phyloP scores from a whole-genome alignment of 2,888 invertebrate genomes.

The Halocaridina rubra region DNA sequence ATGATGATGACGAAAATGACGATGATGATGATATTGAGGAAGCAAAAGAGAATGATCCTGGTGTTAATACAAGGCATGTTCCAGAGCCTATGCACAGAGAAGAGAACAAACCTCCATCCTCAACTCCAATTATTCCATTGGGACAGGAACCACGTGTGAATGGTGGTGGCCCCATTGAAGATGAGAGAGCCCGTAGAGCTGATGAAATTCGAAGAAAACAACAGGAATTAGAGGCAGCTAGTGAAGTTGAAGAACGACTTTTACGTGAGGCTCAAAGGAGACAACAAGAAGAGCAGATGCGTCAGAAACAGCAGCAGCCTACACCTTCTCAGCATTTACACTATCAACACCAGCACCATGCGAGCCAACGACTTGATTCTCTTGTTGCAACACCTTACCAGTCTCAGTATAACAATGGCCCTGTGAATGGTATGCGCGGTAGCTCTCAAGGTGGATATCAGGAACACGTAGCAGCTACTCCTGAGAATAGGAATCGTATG shows the following conservation, averaged over 20 bases:
- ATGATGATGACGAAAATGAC: slow-evolving; percentile 74
- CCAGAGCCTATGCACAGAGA: neutral
- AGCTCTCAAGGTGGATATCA: slow-evolving; percentile 12
- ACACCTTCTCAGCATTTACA: slow-evolving; percentile 64
- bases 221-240: slow-evolving; percentile 72
- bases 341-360: slow-evolving; percentile 66
- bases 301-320: slow-evolving; percentile 62
- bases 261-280: slow-evolving; percentile 70
- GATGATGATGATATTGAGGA: slow-evolving; percentile 72
- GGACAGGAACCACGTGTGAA: slow-evolving; percentile 66
- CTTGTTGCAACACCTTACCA: slow-evolving; percentile 62
- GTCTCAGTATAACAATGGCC: slow-evolving; percentile 53
- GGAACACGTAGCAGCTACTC: slow-evolving; percentile 4
- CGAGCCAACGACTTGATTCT: slow-evolving; percentile 65
- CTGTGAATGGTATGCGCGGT: slow-evolving; percentile 48
- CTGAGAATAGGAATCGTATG: slow-evolving; percentile 8
- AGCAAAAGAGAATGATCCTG: slow-evolving; percentile 65
- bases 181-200: slow-evolving; percentile 71
- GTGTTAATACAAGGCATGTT: neutral
- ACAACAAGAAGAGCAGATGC: slow-evolving; percentile 65
- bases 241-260: slow-evolving; percentile 70
- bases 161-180: slow-evolving; percentile 64
- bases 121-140: neutral
- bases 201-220: slow-evolving; percentile 74
- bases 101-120: neutral